Percentiles rank a stretch among this genome's conserved stretches.
Evolutionary conservation across 2,113 vertebrate genomes (phyloP).

Genomic region (Lepisosteus osseus): DNA sequence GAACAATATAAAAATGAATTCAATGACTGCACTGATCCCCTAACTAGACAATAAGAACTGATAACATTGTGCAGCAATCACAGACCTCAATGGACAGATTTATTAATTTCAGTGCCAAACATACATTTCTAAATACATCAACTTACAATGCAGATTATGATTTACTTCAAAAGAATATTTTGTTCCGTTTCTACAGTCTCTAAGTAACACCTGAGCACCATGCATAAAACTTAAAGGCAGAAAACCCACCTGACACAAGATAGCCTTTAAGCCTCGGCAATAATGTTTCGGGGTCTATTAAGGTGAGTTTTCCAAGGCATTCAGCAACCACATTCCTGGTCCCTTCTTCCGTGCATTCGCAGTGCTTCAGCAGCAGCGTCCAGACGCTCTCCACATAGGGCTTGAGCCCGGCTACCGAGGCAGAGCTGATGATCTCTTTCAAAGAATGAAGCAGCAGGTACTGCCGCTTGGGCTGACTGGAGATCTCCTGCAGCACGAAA

Average conservation of each 20-base stretch:
- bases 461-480: slow-evolving; percentile 91
- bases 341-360: slow-evolving; percentile 95
- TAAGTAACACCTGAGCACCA: too few relatives aligned
- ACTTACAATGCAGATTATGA: too few relatives aligned
- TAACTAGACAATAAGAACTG: too few relatives aligned
- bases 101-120: too few relatives aligned
- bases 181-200: too few relatives aligned
- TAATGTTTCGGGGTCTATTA: slow-evolving; percentile 94
- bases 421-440: slow-evolving; percentile 97
- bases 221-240: too few relatives aligned
- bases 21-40: too few relatives aligned
- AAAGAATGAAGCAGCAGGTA: slow-evolving; percentile 96
- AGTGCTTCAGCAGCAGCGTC: slow-evolving; percentile 92
- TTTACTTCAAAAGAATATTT: too few relatives aligned
- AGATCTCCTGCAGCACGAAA: slow-evolving; percentile 97
- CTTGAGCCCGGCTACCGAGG: slow-evolving; percentile 88
- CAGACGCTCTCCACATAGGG: slow-evolving; percentile 95
- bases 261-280: slow-evolving; percentile 93
- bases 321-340: slow-evolving; percentile 97
- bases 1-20: too few relatives aligned
- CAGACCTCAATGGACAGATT: too few relatives aligned
- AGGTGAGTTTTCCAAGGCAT: slow-evolving; percentile 92
- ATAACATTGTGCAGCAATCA: too few relatives aligned
- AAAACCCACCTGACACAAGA: slow-evolving; percentile 84
- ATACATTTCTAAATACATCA: too few relatives aligned